A percentile compares a stretch with the other conserved stretches of the same genome.
These are phyloP conservation scores for Neopelma chrysocephalum DNA, from an alignment of 2,797 vertebrate species.

Conservation along the genomic window DNA sequence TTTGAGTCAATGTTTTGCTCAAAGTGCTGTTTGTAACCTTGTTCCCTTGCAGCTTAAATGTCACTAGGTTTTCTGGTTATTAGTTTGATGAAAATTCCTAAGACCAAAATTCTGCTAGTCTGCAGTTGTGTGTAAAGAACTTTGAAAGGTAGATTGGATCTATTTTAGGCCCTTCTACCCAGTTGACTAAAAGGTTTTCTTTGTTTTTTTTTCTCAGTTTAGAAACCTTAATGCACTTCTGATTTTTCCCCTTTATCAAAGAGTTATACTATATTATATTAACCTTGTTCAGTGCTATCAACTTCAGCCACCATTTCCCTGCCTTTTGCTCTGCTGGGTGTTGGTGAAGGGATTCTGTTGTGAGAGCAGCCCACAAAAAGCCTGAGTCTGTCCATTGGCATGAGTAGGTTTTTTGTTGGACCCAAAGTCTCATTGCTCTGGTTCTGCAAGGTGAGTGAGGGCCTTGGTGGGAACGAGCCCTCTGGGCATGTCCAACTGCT, in stretches of 20 bases:
- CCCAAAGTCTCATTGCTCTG: neutral
- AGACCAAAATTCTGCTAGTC: neutral
- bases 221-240: neutral
- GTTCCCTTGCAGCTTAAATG: neutral
- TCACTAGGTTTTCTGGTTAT: neutral
- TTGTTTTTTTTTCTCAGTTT: neutral
- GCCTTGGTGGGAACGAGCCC: neutral
- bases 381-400: neutral
- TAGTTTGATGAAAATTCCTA: neutral
- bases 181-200: neutral
- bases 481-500: rapidly evolving
- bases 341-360: neutral
- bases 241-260: neutral
- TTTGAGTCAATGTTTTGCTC: neutral
- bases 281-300: neutral
- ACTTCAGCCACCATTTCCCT: neutral
- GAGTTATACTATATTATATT: neutral
- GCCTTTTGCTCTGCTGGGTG: neutral
- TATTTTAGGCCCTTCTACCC: neutral
- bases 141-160: neutral
- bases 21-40: neutral
- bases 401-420: neutral
- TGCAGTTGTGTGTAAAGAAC: neutral
- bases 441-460: neutral
- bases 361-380: neutral